Evolutionary conservation across 2,888 invertebrate genomes (phyloP), one percentile per base, ranked within the genome.

Genomic region (Merodon equestris): DNA sequence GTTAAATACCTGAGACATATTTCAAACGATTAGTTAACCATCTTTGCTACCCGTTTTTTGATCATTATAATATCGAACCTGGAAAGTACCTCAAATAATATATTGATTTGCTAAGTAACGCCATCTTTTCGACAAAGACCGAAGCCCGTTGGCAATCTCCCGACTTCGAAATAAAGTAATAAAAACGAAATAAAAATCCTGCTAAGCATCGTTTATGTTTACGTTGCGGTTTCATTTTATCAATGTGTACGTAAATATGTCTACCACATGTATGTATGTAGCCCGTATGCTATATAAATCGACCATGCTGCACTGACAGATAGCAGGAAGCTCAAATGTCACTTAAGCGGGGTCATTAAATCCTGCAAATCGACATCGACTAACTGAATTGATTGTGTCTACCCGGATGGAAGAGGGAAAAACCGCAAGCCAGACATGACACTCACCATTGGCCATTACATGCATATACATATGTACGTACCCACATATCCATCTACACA

Each of bases 261-360:
- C 27, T n/a, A n/a, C n/a, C n/a, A n/a, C n/a, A n/a, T 27, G 27
- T 27, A 27, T 27, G 27, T 27, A 27, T 27, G 27, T 27, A 27
- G n/a, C n/a, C n/a, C n/a, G n/a, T 7, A 27, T 27, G 7, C 7
- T 27, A 27, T 7, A 27, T 7, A 27, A 27, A n/a, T n/a, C n/a
- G n/a, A n/a, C n/a, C n/a, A n/a, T n/a, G n/a, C n/a, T n/a, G 44
- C 58, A 45, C 57, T 53, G 56, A 42, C 42, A 42, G 38, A 61
- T 42, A 51, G 56, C 51, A 38, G 76, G 56, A 51, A 61, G 50
- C 60, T 66, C 51, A 67, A 72, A 63, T 72, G 72, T 63, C 72
- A 77, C 77, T 77, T 77, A 77, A 63, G 77, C 67, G 67, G 67
- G 40, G 67, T 67, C 44, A 72, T 68, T 77, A 77, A 77, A 77